Base-by-base conservation (phyloP, 2,888 invertebrate species). In the Eupithecia subumbrata region DNA sequence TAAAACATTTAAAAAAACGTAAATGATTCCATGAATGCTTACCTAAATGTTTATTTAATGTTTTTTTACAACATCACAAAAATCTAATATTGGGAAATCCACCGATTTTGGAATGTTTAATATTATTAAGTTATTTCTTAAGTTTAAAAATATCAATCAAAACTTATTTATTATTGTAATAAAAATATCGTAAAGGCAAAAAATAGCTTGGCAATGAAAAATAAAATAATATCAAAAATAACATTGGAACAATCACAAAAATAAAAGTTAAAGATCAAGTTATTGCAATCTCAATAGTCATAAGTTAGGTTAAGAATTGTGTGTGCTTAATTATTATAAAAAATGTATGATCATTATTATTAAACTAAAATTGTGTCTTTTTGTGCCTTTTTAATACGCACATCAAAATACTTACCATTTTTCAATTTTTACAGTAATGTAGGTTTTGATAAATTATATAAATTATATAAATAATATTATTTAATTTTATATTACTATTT, bases 21-120 rank as follows among this genome's bases (percentile, higher is more conserved):
- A 18, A 48, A 18, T 52, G 52, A n/a, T 52, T 52, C n/a, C 56
- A 56, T 22, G 22, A 11, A 56, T 56, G 18, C n/a, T 18, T 52
- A 52, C n/a, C 5, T 9, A 52, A 52, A 52, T n/a, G 52, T 56
- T 22, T 56, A 3, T n/a, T 56, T 60, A 1, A 48, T 48, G n/a
- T 48, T 48, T n/a, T 37, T 48, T 48, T 2, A 69, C 60, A 43
- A 77, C 78, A 80, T 77, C 78, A 79, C 76, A 80, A 77, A 75
- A 71, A 76, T 71, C 56, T 73, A 72, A 64, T 73, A n/a, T 67
- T n/a, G n/a, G 75, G 70, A 34, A 60, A 81, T 83, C 83, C 83
- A 82, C 83, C 83, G 83, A 81, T 78, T 77, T 78, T 74, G 76
- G 76, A 79, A 75, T 67, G 37, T 40, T n/a, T 66, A 68, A 74